Conservation (phyloP, 2,797 vertebrate species). For the Sebastes vulpes region DNA sequence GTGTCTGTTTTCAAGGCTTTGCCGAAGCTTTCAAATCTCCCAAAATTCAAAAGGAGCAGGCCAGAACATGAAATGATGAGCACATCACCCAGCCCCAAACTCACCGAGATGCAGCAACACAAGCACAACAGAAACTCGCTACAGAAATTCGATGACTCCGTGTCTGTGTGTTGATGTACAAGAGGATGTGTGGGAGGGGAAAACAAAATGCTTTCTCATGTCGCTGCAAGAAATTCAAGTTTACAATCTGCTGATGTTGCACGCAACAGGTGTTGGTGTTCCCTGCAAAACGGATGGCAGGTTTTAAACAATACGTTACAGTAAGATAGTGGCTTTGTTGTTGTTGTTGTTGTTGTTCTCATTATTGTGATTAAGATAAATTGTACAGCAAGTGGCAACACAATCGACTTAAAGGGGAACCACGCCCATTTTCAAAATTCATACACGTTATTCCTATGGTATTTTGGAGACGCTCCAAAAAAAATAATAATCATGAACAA, state of each 20-base stretch:
- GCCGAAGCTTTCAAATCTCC: constrained; percentile 70
- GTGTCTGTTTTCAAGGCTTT: constrained; percentile 70
- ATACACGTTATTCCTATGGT: too few relatives aligned
- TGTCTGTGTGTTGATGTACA: constrained; percentile 26
- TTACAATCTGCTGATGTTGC: neutral
- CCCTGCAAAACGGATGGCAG: neutral
- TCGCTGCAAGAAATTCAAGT: neutral
- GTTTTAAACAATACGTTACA: neutral
- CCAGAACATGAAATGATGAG: constrained; percentile 69
- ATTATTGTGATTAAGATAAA: neutral
- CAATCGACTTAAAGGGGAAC: neutral
- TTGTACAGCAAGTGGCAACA: neutral
- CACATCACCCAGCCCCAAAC: constrained; percentile 23
- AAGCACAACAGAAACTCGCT: constrained; percentile 22
- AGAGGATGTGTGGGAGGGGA: constrained; percentile 21
- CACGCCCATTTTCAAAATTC: too few relatives aligned
- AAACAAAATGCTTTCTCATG: constrained; percentile 8
- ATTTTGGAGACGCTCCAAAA: too few relatives aligned
- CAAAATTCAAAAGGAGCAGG: constrained; percentile 68
- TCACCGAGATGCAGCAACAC: constrained; percentile 32
- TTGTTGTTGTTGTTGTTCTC: neutral
- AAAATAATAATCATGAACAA: too few relatives aligned
- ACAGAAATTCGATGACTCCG: constrained; percentile 27
- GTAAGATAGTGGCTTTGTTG: neutral
- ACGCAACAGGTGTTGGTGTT: neutral